Conservation (phyloP, 2,797 vertebrate species). For the Schizopygopsis pylzovi region DNA sequence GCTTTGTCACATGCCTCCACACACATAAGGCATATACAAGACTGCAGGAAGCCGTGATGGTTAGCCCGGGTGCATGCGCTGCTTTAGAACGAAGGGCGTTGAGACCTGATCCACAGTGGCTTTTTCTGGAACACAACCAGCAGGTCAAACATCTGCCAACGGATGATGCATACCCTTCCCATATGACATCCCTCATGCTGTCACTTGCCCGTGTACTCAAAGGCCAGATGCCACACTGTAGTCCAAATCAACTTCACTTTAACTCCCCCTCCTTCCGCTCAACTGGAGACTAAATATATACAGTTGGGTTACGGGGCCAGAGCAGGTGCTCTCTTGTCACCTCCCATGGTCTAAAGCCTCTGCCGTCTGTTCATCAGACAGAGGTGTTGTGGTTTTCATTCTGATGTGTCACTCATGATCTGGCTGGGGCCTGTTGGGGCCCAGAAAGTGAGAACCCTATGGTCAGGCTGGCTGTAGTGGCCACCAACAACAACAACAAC, state of each 20-base stretch:
- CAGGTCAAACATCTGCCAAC: slow-evolving; percentile 66
- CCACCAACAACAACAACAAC: neutral
- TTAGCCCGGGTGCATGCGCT: neutral
- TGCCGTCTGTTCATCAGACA: slow-evolving; percentile 31
- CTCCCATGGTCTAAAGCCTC: slow-evolving; percentile 22
- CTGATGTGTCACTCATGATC: slow-evolving; percentile 24
- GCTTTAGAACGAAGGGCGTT: slow-evolving; percentile 41
- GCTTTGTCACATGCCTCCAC: neutral
- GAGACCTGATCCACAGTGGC: slow-evolving; percentile 49
- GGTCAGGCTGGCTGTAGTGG: neutral
- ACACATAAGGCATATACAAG: neutral
- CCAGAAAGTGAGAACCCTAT: slow-evolving; percentile 12
- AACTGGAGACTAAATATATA: slow-evolving; percentile 51
- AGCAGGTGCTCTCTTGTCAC: slow-evolving; percentile 52
- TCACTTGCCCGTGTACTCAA: slow-evolving; percentile 61
- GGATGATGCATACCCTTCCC: slow-evolving; percentile 62
- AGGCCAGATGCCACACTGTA: slow-evolving; percentile 58
- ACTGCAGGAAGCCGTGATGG: slow-evolving; percentile 3
- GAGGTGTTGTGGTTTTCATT: slow-evolving; percentile 17
- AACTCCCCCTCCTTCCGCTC: slow-evolving; percentile 23
- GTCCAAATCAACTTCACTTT: slow-evolving; percentile 62
- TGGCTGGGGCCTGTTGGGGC: neutral
- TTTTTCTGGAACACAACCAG: slow-evolving; percentile 62
- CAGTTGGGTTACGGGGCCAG: slow-evolving; percentile 14
- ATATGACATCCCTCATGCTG: slow-evolving; percentile 65